Conservation (phyloP, 2,797 vertebrate genomes). For the Pteronotus mesoamericanus region DNA sequence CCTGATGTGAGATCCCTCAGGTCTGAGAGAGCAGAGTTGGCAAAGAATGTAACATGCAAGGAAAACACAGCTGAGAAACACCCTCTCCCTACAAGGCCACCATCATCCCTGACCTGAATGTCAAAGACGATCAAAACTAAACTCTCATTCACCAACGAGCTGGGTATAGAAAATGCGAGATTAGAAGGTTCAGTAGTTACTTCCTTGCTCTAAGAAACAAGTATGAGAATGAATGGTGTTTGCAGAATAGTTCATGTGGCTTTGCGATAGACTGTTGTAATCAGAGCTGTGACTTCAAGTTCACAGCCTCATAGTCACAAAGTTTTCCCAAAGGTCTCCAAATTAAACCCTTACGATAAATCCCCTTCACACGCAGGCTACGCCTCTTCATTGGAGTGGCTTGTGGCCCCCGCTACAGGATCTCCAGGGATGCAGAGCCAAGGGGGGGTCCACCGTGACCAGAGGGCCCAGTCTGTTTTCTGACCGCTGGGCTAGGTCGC, state of each 20-base stretch:
- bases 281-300: not conserved
- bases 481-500: not conserved
- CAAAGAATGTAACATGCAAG: not conserved
- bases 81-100: not conserved
- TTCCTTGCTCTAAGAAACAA: not conserved
- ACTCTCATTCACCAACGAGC: not conserved
- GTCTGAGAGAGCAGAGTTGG: not conserved
- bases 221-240: not conserved
- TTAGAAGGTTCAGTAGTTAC: not conserved
- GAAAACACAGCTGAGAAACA: not conserved
- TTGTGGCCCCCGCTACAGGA: not conserved
- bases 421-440: not conserved
- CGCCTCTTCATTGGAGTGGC: not conserved
- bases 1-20: not conserved
- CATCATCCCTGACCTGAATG: not conserved
- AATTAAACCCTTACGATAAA: not conserved
- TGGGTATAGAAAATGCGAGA: not conserved
- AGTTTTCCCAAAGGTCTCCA: not conserved
- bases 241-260: not conserved
- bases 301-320: not conserved
- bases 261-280: not conserved
- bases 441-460: not conserved
- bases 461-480: not conserved
- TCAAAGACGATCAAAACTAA: not conserved
- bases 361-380: not conserved